These are phyloP conservation scores for Eciton burchellii DNA, from an alignment of 1,140 invertebrate genomes.

Conservation along the genomic window DNA sequence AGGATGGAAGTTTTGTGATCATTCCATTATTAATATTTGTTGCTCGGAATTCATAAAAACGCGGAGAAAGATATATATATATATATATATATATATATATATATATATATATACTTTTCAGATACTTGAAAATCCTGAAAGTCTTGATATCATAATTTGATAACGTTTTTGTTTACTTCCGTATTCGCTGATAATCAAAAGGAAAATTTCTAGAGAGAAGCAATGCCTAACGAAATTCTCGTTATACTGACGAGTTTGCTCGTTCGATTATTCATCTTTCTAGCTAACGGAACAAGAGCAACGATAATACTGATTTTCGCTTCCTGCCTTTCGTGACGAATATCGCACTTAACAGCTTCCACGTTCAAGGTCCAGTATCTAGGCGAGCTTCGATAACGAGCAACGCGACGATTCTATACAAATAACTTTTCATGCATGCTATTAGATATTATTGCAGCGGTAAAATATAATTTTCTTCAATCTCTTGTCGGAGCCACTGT, in stretches of 20 bases:
- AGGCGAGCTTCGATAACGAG: constrained; percentile 55
- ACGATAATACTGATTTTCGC: constrained; percentile 73
- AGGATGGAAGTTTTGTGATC: too few species aligned
- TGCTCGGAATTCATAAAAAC: neutral
- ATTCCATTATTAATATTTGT: neutral
- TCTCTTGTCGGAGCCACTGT: constrained; percentile 3
- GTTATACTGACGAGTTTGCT: constrained; percentile 59
- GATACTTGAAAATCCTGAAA: neutral
- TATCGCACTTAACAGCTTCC: constrained; percentile 19
- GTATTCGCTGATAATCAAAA: neutral
- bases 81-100: too few species aligned
- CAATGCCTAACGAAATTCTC: constrained; percentile 21
- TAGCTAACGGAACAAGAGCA: constrained; percentile 54
- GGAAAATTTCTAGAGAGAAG: neutral
- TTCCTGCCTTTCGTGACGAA: constrained; percentile 59
- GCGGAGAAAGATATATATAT: too few species aligned
- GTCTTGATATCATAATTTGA: neutral
- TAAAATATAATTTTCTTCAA: neutral
- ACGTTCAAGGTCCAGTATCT: constrained; percentile 66
- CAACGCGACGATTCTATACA: neutral
- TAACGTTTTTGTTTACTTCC: neutral
- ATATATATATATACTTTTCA: neutral
- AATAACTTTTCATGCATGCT: neutral
- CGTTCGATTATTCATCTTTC: constrained; percentile 44
- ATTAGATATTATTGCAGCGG: neutral